phyloP scores from a whole-genome alignment of 2,888 invertebrate species.

The Theretra japonica region DNA sequence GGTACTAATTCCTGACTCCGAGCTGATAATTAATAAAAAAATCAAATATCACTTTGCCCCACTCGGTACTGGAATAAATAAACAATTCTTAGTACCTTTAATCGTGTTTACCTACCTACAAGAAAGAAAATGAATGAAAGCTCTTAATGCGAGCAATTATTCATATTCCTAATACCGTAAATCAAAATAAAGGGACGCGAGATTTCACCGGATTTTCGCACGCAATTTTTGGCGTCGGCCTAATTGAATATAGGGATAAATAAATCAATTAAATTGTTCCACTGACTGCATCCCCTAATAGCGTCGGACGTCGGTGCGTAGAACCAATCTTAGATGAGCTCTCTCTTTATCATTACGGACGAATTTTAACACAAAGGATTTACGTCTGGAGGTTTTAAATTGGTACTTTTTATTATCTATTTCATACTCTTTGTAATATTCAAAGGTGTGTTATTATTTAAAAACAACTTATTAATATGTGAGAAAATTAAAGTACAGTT shows the following conservation, averaged over 20 bases:
- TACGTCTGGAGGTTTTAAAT: no score
- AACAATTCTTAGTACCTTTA: no score
- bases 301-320: constrained; percentile 55
- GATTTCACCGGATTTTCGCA: constrained; percentile 44
- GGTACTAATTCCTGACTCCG: no score
- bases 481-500: no score
- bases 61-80: no score
- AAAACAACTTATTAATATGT: no score
- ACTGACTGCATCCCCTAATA: constrained; percentile 64
- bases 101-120: no score
- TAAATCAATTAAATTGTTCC: constrained; percentile 80
- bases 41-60: no score
- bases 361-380: neutral
- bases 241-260: constrained; percentile 72
- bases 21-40: no score
- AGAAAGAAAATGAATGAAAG: neutral
- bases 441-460: no score
- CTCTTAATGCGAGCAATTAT: neutral
- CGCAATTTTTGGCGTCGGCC: constrained; percentile 54
- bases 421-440: no score
- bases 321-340: constrained; percentile 50
- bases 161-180: neutral
- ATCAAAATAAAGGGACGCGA: constrained; percentile 30
- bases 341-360: constrained; percentile 29
- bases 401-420: no score